A percentile compares a stretch with the other conserved stretches of the same genome.
Evolutionary conservation across 2,113 vertebrate genomes (phyloP).

Genomic region (Amazona vittata): DNA sequence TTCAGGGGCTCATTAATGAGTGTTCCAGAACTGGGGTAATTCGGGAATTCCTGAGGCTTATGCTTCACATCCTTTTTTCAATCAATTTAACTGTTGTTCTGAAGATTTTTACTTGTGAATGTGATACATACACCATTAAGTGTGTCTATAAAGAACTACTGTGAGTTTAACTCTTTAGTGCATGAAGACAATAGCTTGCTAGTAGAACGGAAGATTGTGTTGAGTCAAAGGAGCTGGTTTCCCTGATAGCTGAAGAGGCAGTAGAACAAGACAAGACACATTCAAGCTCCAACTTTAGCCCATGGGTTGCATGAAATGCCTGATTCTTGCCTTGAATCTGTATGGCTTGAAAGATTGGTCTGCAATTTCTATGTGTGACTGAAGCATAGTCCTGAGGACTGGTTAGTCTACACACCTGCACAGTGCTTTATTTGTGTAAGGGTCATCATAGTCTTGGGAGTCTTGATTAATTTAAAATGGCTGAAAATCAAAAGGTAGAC

Average conservation of each 20-base stretch:
- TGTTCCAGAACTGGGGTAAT: not conserved
- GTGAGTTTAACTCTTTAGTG: not conserved
- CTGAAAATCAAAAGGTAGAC: not conserved
- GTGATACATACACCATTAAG: not conserved
- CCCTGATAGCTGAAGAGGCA: not conserved
- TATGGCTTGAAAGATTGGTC: not conserved
- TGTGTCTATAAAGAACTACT: not conserved
- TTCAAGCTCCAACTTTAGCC: accelerated
- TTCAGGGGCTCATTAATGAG: not conserved
- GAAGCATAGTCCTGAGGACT: not conserved
- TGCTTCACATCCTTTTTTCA: not conserved
- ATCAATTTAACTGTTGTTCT: not conserved
- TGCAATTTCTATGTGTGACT: not conserved
- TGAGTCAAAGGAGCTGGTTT: not conserved
- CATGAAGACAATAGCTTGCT: not conserved
- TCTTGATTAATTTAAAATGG: not conserved
- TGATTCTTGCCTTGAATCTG: not conserved
- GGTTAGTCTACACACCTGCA: not conserved
- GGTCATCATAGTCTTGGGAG: not conserved
- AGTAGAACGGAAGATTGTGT: not conserved
- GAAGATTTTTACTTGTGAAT: not conserved
- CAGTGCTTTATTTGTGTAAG: not conserved
- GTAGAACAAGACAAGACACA: not conserved
- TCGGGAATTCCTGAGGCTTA: not conserved
- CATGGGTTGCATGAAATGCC: accelerated